Percentiles rank a stretch among this genome's conserved stretches.
Conservation (phyloP, 2,888 invertebrate species). For the Drosophila monieri region DNA sequence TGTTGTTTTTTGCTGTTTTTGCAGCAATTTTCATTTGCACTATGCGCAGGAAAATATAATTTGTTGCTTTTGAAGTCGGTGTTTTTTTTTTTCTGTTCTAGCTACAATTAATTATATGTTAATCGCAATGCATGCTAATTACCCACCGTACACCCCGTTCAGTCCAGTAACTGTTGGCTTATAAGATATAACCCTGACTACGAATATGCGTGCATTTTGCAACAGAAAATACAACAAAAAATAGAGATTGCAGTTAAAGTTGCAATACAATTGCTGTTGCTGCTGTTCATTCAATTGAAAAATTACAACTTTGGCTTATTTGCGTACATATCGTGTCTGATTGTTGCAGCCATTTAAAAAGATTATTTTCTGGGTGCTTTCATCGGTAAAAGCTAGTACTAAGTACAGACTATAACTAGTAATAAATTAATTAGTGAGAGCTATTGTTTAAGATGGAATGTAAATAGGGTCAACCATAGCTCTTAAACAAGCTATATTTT, state of each 20-base stretch:
- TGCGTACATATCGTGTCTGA: constrained; percentile 71
- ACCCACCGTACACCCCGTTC: constrained; percentile 37
- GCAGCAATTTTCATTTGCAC: constrained; percentile 58
- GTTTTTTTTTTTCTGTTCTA: constrained; percentile 45
- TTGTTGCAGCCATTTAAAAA: constrained; percentile 22
- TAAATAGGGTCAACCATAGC: too few relatives aligned
- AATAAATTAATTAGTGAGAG: neutral
- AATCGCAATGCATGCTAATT: constrained; percentile 80
- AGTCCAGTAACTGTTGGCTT: constrained; percentile 10
- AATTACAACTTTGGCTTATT: constrained; percentile 77
- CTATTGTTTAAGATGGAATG: too few relatives aligned
- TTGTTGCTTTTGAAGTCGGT: constrained; percentile 49
- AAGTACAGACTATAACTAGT: constrained; percentile 23
- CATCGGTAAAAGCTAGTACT: constrained; percentile 1
- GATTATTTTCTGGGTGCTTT: constrained; percentile 15
- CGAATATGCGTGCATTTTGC: constrained; percentile 71
- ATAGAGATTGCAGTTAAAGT: constrained; percentile 20
- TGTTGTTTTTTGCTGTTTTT: constrained; percentile 35
- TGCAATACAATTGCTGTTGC: constrained; percentile 18
- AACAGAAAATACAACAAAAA: constrained; percentile 22
- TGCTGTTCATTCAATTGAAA: constrained; percentile 77
- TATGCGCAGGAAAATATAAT: constrained; percentile 50
- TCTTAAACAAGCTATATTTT: too few relatives aligned
- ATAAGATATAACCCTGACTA: constrained; percentile 68
- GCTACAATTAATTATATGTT: constrained; percentile 79